These are phyloP conservation scores for Spodoptera litura DNA, from an alignment of 1,140 invertebrate genomes.

Conservation along the genomic window DNA sequence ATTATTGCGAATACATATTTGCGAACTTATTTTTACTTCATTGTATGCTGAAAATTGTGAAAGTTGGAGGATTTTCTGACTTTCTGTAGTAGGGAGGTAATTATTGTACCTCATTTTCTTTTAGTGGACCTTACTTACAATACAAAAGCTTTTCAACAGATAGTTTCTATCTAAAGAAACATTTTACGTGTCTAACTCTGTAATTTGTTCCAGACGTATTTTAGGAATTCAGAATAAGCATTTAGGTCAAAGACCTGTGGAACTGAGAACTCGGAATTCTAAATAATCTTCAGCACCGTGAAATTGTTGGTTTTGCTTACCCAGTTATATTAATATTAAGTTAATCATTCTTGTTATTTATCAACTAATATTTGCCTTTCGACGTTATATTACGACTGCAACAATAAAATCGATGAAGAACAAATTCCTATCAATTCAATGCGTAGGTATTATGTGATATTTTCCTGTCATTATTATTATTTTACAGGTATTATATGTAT, in stretches of 20 bases:
- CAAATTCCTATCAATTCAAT: slow-evolving; percentile 5
- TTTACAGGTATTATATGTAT: not conserved
- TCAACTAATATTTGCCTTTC: too few relatives aligned
- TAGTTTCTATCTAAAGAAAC: too few relatives aligned
- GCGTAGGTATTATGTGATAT: not conserved
- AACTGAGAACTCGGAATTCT: not conserved
- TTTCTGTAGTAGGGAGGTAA: too few relatives aligned
- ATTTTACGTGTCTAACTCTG: not conserved
- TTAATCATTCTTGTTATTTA: too few relatives aligned
- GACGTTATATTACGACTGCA: too few relatives aligned
- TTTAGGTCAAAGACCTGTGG: slow-evolving; percentile 42
- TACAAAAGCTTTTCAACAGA: too few relatives aligned
- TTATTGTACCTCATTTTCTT: too few relatives aligned
- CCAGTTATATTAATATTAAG: too few relatives aligned
- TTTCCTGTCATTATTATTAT: slow-evolving; percentile 1
- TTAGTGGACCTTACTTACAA: too few relatives aligned
- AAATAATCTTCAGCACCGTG: not conserved
- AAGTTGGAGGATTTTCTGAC: too few relatives aligned
- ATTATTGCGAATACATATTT: slow-evolving; percentile 14
- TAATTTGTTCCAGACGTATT: slow-evolving; percentile 11
- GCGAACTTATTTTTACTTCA: not conserved
- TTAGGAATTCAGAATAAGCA: slow-evolving; percentile 16
- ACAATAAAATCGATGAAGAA: slow-evolving; percentile 4
- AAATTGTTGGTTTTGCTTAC: not conserved
- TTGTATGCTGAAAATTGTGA: not conserved